phyloP scores from a whole-genome alignment of 2,797 vertebrate species.

The Gouania willdenowi region DNA sequence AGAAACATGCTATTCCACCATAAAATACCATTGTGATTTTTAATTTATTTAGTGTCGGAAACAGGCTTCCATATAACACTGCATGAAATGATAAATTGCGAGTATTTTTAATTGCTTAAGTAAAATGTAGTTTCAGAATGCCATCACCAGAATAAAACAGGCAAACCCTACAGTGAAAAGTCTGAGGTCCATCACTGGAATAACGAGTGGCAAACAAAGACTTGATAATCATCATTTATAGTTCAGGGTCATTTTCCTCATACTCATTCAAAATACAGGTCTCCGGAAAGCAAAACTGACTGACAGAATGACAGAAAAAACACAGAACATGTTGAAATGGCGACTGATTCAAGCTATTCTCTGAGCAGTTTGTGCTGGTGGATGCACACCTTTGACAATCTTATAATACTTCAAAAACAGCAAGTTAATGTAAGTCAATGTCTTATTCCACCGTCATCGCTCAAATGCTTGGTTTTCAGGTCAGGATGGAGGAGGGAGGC shows the following conservation, averaged over 20 bases:
- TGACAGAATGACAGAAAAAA: conserved; percentile 74
- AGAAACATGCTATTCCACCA: too few relatives aligned
- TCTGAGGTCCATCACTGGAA: too few relatives aligned
- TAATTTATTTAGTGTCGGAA: too few relatives aligned
- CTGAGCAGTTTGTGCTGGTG: conserved; percentile 45
- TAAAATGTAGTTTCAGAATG: too few relatives aligned
- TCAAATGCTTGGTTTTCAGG: conserved; percentile 30
- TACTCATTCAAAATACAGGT: conserved; percentile 73
- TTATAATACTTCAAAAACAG: conserved; percentile 54
- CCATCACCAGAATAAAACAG: too few relatives aligned
- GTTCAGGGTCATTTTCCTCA: conserved; percentile 69
- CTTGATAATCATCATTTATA: conserved; percentile 74
- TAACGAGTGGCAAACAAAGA: conserved; percentile 62
- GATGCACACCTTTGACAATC: conserved; percentile 46
- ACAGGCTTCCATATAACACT: too few relatives aligned
- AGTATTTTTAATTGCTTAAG: too few relatives aligned
- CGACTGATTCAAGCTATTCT: conserved; percentile 52
- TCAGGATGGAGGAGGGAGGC: conserved; percentile 62
- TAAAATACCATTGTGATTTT: too few relatives aligned
- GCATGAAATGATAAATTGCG: too few relatives aligned
- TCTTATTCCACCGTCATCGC: conserved; percentile 19
- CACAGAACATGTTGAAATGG: conserved; percentile 72
- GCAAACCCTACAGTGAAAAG: too few relatives aligned
- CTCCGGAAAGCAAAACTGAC: conserved; percentile 81
- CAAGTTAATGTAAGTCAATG: conserved; percentile 36